Percentiles rank a stretch among this genome's conserved stretches.
phyloP scores from a whole-genome alignment of 1,140 invertebrate species.

The Calliopsis andreniformis region DNA sequence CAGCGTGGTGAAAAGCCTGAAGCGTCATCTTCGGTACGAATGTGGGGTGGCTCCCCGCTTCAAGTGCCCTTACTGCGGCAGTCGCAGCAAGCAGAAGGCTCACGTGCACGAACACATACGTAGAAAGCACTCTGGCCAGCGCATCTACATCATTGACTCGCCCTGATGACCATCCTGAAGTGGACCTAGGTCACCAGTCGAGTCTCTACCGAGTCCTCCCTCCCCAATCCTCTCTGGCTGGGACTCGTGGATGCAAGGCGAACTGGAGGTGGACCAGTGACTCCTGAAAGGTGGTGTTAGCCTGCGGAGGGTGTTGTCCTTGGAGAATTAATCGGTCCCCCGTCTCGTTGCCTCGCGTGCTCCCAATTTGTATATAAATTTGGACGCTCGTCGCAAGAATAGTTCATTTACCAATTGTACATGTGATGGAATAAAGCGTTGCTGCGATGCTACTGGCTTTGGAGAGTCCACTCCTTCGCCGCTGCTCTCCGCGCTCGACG shows the following conservation, averaged over 20 bases:
- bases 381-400: not conserved
- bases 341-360: too few species aligned
- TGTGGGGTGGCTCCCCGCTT: slow-evolving; percentile 84
- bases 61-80: slow-evolving; percentile 83
- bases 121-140: slow-evolving; percentile 73
- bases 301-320: too few species aligned
- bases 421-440: slow-evolving; percentile 53
- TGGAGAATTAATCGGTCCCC: too few species aligned
- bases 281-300: too few species aligned
- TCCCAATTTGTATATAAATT: not conserved
- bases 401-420: slow-evolving; percentile 32
- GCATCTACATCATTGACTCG: slow-evolving; percentile 77
- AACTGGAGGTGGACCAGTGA: too few species aligned
- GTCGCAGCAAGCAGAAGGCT: slow-evolving; percentile 83
- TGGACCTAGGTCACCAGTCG: too few species aligned
- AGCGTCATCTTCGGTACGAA: slow-evolving; percentile 85
- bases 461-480: not conserved
- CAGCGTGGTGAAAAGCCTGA: slow-evolving; percentile 83
- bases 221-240: too few species aligned
- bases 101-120: slow-evolving; percentile 82
- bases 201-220: too few species aligned
- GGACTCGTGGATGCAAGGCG: too few species aligned
- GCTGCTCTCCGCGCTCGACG: not conserved
- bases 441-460: slow-evolving; percentile 13
- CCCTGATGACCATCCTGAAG: slow-evolving; percentile 38